A percentile compares a stretch with the other conserved stretches of the same genome.
Conservation (phyloP, 2,113 vertebrate species). For the Archocentrus centrarchus region DNA sequence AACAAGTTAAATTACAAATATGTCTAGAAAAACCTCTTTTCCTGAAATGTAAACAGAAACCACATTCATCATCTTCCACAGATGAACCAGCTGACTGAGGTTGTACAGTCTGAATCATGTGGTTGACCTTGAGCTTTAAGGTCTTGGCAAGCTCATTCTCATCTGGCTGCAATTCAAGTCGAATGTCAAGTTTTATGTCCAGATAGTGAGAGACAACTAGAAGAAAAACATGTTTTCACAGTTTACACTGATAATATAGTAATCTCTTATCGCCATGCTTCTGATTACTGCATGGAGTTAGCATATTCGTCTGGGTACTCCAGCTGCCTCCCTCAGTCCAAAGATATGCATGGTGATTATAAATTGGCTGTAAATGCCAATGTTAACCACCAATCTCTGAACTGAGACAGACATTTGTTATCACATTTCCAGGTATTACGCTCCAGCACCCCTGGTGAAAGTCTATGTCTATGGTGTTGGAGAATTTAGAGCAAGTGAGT, state of each 20-base stretch:
- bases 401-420: not conserved
- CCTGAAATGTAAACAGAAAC: not conserved
- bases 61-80: not conserved
- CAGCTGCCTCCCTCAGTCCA: not conserved
- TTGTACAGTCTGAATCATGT: not conserved
- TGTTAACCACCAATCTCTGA: not conserved
- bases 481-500: not conserved
- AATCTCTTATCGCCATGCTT: not conserved
- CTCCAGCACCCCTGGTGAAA: accelerated
- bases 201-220: not conserved
- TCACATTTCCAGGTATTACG: not conserved
- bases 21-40: not conserved
- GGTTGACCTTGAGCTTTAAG: not conserved
- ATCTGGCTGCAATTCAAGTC: not conserved
- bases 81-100: not conserved
- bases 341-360: not conserved
- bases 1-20: not conserved
- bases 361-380: not conserved
- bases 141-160: not conserved
- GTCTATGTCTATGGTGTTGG: too few relatives aligned
- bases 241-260: not conserved
- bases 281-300: not conserved
- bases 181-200: not conserved
- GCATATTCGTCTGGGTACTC: not conserved
- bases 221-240: not conserved